Percentiles rank a stretch among this genome's conserved stretches.
Evolutionary conservation across 30 jellyfish, hydroid and myxozoan genomes (phyloP).

Genomic region (Hydra vulgaris): DNA sequence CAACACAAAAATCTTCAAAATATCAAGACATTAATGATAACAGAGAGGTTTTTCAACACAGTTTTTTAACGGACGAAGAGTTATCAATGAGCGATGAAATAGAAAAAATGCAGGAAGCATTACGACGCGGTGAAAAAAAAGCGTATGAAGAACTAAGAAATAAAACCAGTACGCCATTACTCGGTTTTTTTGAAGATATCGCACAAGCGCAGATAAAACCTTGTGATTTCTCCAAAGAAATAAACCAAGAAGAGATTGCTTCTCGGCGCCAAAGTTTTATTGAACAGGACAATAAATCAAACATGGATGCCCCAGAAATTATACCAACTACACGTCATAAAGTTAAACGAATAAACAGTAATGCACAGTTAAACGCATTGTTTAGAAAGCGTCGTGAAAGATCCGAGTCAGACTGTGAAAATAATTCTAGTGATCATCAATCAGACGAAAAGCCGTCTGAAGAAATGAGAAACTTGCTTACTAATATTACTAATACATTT

Average conservation of each 20-base stretch:
- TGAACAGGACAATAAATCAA: slow-evolving; percentile 51
- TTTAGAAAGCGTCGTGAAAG: slow-evolving; percentile 68
- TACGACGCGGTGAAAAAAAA: not conserved
- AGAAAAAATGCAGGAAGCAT: slow-evolving; percentile 1
- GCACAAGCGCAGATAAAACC: slow-evolving; percentile 22
- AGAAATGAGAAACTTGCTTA: slow-evolving; percentile 8
- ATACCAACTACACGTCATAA: slow-evolving; percentile 46
- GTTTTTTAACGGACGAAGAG: slow-evolving; percentile 27
- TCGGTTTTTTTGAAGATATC: slow-evolving; percentile 59
- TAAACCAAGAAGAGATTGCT: slow-evolving; percentile 56
- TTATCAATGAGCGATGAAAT: slow-evolving; percentile 11
- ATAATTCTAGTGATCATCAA: slow-evolving; percentile 17
- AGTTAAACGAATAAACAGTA: slow-evolving; percentile 78
- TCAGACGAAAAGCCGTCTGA: slow-evolving; percentile 10
- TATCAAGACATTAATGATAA: not conserved
- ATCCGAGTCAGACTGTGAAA: slow-evolving; percentile 23
- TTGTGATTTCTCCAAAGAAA: slow-evolving; percentile 27
- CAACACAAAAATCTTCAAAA: not conserved
- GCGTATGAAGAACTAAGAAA: slow-evolving; percentile 20
- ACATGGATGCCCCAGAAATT: not conserved
- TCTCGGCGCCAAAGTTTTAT: slow-evolving; percentile 56
- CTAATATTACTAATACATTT: slow-evolving; percentile 8
- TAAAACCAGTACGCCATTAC: slow-evolving; percentile 37
- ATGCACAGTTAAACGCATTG: slow-evolving; percentile 77
- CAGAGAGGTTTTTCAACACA: slow-evolving; percentile 14